These are phyloP conservation scores for Xerus inauris DNA, from an alignment of 2,113 vertebrate species.

Conservation along the genomic window DNA sequence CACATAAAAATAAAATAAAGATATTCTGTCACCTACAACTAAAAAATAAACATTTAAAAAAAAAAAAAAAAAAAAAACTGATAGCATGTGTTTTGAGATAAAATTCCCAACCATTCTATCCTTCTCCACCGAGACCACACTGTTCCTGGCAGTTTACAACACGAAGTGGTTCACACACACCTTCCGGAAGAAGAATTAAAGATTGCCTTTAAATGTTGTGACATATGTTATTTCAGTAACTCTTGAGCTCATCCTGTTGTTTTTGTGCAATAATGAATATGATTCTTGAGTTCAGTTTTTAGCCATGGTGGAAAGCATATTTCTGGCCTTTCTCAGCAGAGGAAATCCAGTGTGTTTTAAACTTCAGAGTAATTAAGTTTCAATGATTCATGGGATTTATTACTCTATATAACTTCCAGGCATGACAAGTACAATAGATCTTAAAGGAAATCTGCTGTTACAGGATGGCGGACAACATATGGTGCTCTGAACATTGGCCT, in stretches of 20 bases:
- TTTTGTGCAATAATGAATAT: background rate
- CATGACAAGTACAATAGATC: background rate
- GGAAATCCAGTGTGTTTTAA: slow-evolving; percentile 24
- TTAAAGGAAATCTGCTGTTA: background rate
- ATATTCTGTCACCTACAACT: too few species aligned
- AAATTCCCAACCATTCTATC: background rate
- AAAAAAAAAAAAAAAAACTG: too few species aligned
- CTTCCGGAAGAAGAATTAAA: background rate
- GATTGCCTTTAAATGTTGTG: background rate
- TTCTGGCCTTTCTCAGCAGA: slow-evolving; percentile 15
- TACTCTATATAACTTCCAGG: background rate
- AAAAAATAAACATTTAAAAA: too few species aligned
- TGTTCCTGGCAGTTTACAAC: background rate
- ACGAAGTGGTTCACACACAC: background rate
- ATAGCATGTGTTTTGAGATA: background rate
- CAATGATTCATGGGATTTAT: background rate
- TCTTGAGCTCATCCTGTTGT: background rate
- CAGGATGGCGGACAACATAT: background rate
- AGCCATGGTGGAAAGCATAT: background rate
- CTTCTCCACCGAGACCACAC: background rate
- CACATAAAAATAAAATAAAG: too few species aligned
- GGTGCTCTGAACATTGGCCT: background rate
- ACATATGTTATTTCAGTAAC: background rate
- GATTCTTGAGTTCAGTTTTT: background rate
- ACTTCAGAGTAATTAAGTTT: slow-evolving; percentile 14